Evolutionary conservation across 2,888 invertebrate species (phyloP).

Genomic region (Agrilus biguttatus): DNA sequence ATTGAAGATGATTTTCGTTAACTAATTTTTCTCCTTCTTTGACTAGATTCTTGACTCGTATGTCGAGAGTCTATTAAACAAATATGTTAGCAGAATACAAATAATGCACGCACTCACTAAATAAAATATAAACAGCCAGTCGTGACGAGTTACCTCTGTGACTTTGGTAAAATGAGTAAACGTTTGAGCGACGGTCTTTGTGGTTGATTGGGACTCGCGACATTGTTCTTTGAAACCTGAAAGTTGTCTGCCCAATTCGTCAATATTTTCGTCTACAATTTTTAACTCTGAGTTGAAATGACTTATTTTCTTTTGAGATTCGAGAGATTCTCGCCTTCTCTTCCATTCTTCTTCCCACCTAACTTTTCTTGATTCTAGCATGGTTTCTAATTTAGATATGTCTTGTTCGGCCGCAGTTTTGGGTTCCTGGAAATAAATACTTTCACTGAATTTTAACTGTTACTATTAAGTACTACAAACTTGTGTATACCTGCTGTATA

Average conservation of each 20-base stretch:
- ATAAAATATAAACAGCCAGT: too few species aligned
- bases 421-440: constrained; percentile 40
- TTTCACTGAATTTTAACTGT: constrained; percentile 3
- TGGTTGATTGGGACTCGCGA: constrained; percentile 56
- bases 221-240: constrained; percentile 49
- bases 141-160: constrained; percentile 43
- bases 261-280: constrained; percentile 56
- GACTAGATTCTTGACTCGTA: constrained; percentile 52
- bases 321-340: constrained; percentile 42
- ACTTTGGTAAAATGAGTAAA: constrained; percentile 67
- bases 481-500: constrained; percentile 36
- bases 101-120: not conserved
- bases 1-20: constrained; percentile 34
- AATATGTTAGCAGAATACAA: not conserved
- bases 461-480: not conserved
- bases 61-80: constrained; percentile 11
- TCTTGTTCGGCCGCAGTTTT: constrained; percentile 50
- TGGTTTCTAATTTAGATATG: constrained; percentile 48
- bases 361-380: constrained; percentile 43
- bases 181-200: constrained; percentile 52
- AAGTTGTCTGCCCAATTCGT: constrained; percentile 49
- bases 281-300: constrained; percentile 54
- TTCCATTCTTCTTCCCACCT: constrained; percentile 51
- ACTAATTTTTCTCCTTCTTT: constrained; percentile 45
- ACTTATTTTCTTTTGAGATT: constrained; percentile 47